Evolutionary conservation across 92 coral and sea anemone species (phyloP), one percentile per base, ranked within the genome.

Genomic region (Actinostola sp.): DNA sequence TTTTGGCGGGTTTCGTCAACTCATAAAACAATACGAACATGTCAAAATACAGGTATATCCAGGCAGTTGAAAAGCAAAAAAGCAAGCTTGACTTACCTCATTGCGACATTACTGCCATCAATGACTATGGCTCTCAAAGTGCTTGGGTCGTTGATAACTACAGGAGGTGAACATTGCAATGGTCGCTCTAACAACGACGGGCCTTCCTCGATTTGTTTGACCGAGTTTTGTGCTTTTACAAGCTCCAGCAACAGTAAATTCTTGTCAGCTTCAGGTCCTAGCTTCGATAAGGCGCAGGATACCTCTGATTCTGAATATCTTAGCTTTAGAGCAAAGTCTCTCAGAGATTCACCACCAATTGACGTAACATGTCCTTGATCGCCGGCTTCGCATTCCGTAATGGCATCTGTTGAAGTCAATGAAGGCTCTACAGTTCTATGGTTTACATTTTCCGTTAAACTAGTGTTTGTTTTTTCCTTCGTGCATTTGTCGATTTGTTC

Each of bases 61-160:
- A 16, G 10, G 6, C 11, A 23, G 15, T 10, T 16, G 38, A 29
- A 64, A 67, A 25, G 63, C 54, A 46, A 49, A 61, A 43, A 63
- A 28, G 43, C 61, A 67, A 24, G 48, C 32, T 16, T 9, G 32
- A 0, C 85, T 62, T 67, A 92, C 99, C 99, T 95, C 99, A 95
- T 95, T 6, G 99, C 99, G 17, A 95, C 97, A 84, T 95, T 95
- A 28, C 97, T 92, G 29, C 99, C 99, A 64, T 95, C 99, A 57
- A 95, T 86, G 8, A 92, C 97, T 54, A 95, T 95, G 13, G 97
- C 90, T 14, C 99, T 75, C 9, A 95, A 85, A 29, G 85, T 89
- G 23, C 63, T 86, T 15, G 97, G 79, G 53, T 92, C 93, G 30
- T 58, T 26, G 52, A 26, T 21, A 24, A 75, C 84, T 3, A 74